Percentiles rank a stretch among this genome's conserved stretches.
Conservation (phyloP, 2,113 vertebrate species). For the Gavia stellata region DNA sequence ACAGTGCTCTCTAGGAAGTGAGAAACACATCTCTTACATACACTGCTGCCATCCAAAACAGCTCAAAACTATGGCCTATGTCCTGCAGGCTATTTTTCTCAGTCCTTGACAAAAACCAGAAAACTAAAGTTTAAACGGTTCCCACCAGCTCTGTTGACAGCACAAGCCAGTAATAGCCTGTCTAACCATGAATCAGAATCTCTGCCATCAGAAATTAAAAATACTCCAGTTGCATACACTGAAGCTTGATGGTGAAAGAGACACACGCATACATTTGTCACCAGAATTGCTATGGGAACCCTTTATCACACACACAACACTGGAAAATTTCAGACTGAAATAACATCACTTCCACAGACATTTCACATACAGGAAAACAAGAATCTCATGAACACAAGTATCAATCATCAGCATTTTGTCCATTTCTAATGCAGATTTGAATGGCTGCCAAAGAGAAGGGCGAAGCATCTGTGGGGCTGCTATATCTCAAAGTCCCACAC, state of each 20-base stretch:
- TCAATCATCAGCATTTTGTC: neutral
- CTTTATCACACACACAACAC: neutral
- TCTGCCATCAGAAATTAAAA: conserved; percentile 10
- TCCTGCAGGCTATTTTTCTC: neutral
- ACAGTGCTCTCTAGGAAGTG: neutral
- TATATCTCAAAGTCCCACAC: neutral
- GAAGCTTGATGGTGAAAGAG: neutral
- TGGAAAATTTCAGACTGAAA: neutral
- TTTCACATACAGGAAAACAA: neutral
- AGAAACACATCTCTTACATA: neutral
- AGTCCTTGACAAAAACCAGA: neutral
- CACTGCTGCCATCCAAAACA: neutral
- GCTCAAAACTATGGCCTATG: neutral
- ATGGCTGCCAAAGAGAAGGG: neutral
- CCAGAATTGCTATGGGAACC: neutral
- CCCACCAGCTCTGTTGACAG: neutral
- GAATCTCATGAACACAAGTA: neutral
- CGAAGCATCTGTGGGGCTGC: conserved; percentile 4
- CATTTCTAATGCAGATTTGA: neutral
- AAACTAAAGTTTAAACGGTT: neutral
- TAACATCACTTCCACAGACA: neutral
- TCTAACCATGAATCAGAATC: neutral
- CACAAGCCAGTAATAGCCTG: neutral
- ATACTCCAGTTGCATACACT: neutral
- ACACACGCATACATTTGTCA: neutral